These are phyloP conservation scores for Syngnathus typhle DNA, from an alignment of 2,113 vertebrate genomes.

Conservation along the genomic window DNA sequence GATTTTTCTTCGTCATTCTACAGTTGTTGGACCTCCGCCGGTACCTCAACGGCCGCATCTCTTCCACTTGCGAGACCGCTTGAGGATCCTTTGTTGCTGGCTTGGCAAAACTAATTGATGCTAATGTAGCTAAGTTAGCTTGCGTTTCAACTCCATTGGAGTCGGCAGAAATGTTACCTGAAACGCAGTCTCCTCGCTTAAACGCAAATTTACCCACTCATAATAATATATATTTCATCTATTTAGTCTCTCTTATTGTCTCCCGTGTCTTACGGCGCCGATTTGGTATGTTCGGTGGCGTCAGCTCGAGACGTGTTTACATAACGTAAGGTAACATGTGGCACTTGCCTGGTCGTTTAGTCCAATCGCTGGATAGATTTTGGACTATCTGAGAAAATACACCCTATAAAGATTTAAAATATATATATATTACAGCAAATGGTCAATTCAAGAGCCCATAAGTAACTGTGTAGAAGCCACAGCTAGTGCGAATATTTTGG, in stretches of 20 bases:
- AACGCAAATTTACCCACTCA: not conserved
- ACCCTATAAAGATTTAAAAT: too few species aligned
- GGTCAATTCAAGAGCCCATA: not conserved
- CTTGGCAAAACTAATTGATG: not conserved
- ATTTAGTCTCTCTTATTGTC: not conserved
- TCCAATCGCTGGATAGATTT: not conserved
- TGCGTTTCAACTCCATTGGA: not conserved
- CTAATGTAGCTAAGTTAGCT: constrained; percentile 10
- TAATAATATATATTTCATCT: not conserved
- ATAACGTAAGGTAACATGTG: constrained; percentile 32
- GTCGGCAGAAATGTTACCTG: not conserved
- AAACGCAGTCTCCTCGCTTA: not conserved
- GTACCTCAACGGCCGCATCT: not conserved
- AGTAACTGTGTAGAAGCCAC: not conserved
- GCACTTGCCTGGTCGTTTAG: not conserved
- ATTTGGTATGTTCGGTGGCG: constrained; percentile 24
- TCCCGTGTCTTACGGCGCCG: not conserved
- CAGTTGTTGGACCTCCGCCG: not conserved
- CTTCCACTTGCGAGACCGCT: not conserved
- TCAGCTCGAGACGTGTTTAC: constrained; percentile 54
- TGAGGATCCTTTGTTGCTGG: too few species aligned
- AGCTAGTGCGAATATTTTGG: not conserved
- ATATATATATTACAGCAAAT: not conserved
- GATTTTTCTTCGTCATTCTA: not conserved
- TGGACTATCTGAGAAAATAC: not conserved